These are phyloP conservation scores for Petrolisthes manimaculis DNA, from an alignment of 2,888 invertebrate species.

Conservation along the genomic window DNA sequence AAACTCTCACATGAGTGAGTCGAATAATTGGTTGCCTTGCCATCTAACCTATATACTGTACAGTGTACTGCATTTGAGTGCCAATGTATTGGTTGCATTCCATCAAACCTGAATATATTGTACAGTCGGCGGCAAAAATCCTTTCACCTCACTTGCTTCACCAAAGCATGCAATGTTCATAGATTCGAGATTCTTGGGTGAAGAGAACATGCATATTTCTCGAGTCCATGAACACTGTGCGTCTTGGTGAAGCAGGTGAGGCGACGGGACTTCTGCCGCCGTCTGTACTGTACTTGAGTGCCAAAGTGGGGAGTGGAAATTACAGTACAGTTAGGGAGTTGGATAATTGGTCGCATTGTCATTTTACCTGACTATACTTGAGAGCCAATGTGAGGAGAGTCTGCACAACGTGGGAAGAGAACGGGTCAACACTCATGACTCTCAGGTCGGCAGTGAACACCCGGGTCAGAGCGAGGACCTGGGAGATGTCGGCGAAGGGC, in stretches of 20 bases:
- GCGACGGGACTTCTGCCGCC: background rate
- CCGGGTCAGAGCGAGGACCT: conserved; percentile 72
- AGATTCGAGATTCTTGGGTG: too few species aligned
- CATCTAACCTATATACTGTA: too few species aligned
- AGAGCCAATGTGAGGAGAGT: conserved; percentile 71
- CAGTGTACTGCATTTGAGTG: too few species aligned
- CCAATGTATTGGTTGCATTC: background rate
- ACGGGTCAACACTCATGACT: conserved; percentile 80
- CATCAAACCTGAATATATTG: background rate
- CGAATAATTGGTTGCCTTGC: too few species aligned
- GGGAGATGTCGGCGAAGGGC: conserved; percentile 73
- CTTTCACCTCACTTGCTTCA: too few species aligned
- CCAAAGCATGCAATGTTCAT: too few species aligned
- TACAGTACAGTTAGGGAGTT: too few species aligned
- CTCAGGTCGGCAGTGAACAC: conserved; percentile 78
- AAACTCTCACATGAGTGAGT: too few species aligned
- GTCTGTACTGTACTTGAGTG: background rate
- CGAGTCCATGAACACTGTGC: too few species aligned
- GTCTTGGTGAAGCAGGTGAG: too few species aligned
- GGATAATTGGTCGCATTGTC: background rate
- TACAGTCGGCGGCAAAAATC: too few species aligned
- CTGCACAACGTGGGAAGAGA: conserved; percentile 84
- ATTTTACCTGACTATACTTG: conserved; percentile 49
- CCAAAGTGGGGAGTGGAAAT: background rate
- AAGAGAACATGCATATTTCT: too few species aligned